Conservation (phyloP, 92 coral and sea anemone genomes). For the Palythoa grandis region DNA sequence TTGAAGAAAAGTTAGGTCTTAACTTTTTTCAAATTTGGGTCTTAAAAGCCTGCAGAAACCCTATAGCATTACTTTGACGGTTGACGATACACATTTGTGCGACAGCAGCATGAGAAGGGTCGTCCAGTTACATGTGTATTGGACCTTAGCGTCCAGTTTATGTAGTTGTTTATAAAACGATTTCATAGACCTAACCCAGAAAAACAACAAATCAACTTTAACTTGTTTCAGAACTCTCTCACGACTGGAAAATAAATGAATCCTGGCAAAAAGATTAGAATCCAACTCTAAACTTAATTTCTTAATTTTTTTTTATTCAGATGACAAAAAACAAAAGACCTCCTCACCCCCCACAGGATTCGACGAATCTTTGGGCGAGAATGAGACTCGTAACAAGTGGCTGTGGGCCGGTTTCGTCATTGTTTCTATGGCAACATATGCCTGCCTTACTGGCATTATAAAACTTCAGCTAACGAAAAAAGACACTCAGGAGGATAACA, state of each 20-base stretch:
- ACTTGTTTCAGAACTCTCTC: too few relatives aligned
- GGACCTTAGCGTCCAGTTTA: too few relatives aligned
- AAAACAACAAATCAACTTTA: too few relatives aligned
- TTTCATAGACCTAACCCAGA: too few relatives aligned
- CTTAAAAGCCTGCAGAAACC: too few relatives aligned
- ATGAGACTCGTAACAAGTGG: constrained; percentile 48
- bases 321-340: constrained; percentile 2
- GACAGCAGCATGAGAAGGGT: background rate
- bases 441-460: constrained; percentile 17
- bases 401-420: constrained; percentile 37
- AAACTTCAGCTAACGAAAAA: background rate
- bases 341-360: background rate
- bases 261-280: too few relatives aligned
- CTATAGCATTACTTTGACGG: too few relatives aligned
- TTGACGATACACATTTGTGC: background rate
- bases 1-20: too few relatives aligned
- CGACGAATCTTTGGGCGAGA: constrained; percentile 16
- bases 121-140: too few relatives aligned
- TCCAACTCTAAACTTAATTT: background rate
- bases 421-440: constrained; percentile 35
- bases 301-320: background rate
- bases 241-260: too few relatives aligned
- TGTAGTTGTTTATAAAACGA: too few relatives aligned
- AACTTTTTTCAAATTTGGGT: too few relatives aligned
- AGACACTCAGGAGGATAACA: constrained; percentile 6